phyloP scores from a whole-genome alignment of 2,888 invertebrate species.

The Agrochola lota region DNA sequence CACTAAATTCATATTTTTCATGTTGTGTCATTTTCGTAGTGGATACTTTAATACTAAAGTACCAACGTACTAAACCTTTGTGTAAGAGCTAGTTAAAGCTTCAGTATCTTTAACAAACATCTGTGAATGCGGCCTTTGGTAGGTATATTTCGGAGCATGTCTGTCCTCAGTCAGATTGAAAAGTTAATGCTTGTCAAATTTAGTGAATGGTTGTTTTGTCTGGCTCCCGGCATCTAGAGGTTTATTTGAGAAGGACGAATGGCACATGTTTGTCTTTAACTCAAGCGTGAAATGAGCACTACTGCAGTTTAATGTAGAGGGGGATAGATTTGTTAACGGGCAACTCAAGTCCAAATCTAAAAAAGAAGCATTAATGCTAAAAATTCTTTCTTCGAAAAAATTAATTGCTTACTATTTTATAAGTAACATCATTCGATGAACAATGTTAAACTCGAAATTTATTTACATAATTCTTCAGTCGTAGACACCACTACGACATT shows the following conservation, averaged over 20 bases:
- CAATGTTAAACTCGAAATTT: neutral
- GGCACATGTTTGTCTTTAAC: slow-evolving; percentile 4
- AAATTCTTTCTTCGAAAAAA: neutral
- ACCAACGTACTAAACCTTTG: neutral
- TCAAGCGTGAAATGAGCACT: slow-evolving; percentile 8
- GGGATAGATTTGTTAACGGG: neutral
- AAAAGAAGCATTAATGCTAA: neutral
- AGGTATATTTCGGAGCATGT: slow-evolving; percentile 11
- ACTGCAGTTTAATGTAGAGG: slow-evolving; percentile 7
- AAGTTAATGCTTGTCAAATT: slow-evolving; percentile 46
- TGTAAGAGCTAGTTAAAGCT: too few relatives aligned
- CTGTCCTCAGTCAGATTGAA: slow-evolving; percentile 47
- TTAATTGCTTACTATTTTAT: neutral
- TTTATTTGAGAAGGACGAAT: slow-evolving; percentile 5
- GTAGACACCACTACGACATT: neutral
- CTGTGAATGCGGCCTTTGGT: neutral
- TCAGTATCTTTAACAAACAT: neutral
- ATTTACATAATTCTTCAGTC: neutral
- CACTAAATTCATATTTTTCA: neutral
- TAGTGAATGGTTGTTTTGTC: slow-evolving; percentile 23
- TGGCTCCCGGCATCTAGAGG: neutral
- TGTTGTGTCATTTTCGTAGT: neutral
- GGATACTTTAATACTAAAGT: neutral
- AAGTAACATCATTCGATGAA: neutral
- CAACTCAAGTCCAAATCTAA: neutral